phyloP scores from a whole-genome alignment of 2,888 invertebrate genomes.

The Ariolimax columbianus region DNA sequence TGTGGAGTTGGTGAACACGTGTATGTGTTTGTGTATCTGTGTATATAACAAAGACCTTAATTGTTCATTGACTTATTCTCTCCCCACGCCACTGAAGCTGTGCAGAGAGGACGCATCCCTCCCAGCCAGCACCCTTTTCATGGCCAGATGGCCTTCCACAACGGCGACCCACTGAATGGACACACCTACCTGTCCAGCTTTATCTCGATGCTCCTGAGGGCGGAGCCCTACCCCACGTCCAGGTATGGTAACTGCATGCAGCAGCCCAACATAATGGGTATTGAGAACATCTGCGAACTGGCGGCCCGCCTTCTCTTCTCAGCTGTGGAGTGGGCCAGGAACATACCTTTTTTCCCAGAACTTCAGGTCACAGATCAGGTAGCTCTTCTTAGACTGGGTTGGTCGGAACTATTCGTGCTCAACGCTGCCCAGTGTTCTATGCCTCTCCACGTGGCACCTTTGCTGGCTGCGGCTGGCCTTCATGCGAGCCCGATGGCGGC shows the following conservation, averaged over 20 bases:
- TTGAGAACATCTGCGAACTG: slow-evolving; percentile 98
- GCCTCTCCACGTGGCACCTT: slow-evolving; percentile 96
- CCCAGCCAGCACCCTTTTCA: slow-evolving; percentile 91
- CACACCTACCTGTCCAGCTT: slow-evolving; percentile 91
- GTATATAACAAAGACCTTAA: neutral
- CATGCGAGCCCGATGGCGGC: slow-evolving; percentile 98
- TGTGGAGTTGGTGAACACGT: no score
- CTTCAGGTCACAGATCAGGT: slow-evolving; percentile 94
- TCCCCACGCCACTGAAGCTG: slow-evolving; percentile 84
- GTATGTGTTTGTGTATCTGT: neutral
- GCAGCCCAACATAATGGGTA: slow-evolving; percentile 95
- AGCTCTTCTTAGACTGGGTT: slow-evolving; percentile 93
- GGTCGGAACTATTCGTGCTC: slow-evolving; percentile 97
- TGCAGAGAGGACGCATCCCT: slow-evolving; percentile 96
- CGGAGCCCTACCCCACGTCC: slow-evolving; percentile 97
- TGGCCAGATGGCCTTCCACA: slow-evolving; percentile 89
- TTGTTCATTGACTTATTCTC: neutral
- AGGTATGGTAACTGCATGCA: slow-evolving; percentile 93
- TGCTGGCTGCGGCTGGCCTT: slow-evolving; percentile 92
- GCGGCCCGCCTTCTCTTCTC: slow-evolving; percentile 96
- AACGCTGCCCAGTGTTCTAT: slow-evolving; percentile 99
- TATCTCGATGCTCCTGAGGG: slow-evolving; percentile 94
- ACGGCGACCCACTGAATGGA: slow-evolving; percentile 86
- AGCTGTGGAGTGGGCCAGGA: slow-evolving; percentile 98
- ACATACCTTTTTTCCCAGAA: slow-evolving; percentile 98